Evolutionary conservation across 2,888 invertebrate species (phyloP).

Genomic region (Augochlorella aurata): DNA sequence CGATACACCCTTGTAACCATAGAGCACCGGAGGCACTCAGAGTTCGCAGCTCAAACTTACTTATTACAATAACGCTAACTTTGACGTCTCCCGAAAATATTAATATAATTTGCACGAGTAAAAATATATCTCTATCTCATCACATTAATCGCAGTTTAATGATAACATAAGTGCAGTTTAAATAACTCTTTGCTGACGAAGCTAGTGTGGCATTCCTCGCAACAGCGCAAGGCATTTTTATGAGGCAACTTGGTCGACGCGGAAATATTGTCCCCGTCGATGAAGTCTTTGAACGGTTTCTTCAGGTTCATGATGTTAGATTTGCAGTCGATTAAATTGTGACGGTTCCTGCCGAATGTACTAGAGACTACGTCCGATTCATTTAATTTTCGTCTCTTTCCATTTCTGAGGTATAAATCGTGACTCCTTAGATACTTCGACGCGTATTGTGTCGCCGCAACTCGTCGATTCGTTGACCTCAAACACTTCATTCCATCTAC

Average conservation of each 20-base stretch:
- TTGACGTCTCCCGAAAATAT: background rate
- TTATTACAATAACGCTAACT: background rate
- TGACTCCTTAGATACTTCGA: constrained; percentile 70
- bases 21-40: background rate
- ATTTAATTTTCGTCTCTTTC: constrained; percentile 61
- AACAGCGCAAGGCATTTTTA: constrained; percentile 68
- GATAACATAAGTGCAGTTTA: constrained; percentile 70
- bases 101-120: constrained; percentile 8
- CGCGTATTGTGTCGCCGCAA: constrained; percentile 21
- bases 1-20: background rate
- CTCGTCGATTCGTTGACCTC: background rate
- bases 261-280: constrained; percentile 19
- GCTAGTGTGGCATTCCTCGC: constrained; percentile 69
- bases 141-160: constrained; percentile 42
- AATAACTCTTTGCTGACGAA: constrained; percentile 71
- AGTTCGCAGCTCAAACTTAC: background rate
- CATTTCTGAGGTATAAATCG: constrained; percentile 66
- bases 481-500: background rate
- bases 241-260: constrained; percentile 44
- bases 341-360: constrained; percentile 23
- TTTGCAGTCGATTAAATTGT: constrained; percentile 10
- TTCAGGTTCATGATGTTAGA: constrained; percentile 19
- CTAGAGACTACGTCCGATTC: constrained; percentile 24
- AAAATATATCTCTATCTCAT: constrained; percentile 29
- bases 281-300: constrained; percentile 24